A percentile compares a stretch with the other conserved stretches of the same genome.
Evolutionary conservation across 2,113 vertebrate species (phyloP).

Genomic region (Zootoca vivipara): DNA sequence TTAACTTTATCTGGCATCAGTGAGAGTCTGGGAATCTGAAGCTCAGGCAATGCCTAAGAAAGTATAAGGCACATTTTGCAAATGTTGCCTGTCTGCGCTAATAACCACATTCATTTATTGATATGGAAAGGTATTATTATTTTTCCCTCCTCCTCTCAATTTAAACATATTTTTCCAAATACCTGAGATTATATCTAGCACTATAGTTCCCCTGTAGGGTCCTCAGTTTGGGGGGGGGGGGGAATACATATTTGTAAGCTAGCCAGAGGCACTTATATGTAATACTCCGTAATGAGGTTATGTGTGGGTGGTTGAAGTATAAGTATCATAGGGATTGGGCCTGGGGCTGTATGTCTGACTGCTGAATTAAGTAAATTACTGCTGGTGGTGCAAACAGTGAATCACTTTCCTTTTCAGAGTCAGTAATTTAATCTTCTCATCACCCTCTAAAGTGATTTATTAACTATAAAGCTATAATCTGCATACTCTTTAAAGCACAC

Average conservation of each 20-base stretch:
- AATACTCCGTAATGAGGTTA: not conserved
- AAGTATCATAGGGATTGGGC: not conserved
- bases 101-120: not conserved
- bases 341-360: not conserved
- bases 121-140: not conserved
- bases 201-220: not conserved
- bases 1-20: not conserved
- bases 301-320: not conserved
- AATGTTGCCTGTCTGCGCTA: not conserved
- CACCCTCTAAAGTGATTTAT: not conserved
- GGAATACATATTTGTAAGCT: not conserved
- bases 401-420: not conserved
- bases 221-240: too few species aligned
- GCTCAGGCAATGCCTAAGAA: not conserved
- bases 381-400: not conserved
- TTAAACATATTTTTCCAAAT: not conserved
- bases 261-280: not conserved
- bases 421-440: not conserved
- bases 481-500: not conserved
- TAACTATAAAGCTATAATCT: not conserved
- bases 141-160: not conserved
- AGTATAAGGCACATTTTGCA: not conserved
- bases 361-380: not conserved
- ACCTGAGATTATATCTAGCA: not conserved
- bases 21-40: constrained; percentile 1